A percentile compares a stretch with the other conserved stretches of the same genome.
Evolutionary conservation across 2,113 vertebrate genomes (phyloP).

Genomic region (Desmodus rotundus): DNA sequence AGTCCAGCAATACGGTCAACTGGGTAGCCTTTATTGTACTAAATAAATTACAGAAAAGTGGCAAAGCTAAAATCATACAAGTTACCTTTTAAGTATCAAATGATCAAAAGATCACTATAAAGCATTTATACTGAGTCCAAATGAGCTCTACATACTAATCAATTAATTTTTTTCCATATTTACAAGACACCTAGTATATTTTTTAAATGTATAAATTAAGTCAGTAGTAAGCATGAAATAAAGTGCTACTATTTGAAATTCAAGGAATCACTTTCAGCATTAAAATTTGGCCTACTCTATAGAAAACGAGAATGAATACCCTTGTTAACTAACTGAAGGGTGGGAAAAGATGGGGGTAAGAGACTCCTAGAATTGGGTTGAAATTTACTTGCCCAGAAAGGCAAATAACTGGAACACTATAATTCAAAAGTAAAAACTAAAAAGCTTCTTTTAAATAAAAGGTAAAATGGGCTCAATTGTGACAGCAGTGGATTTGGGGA

Average conservation of each 20-base stretch:
- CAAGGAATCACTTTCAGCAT: conserved; percentile 69
- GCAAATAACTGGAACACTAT: not conserved
- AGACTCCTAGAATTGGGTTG: not conserved
- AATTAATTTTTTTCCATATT: conserved; percentile 46
- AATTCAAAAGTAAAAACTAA: conserved; percentile 12
- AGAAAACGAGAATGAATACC: conserved; percentile 65
- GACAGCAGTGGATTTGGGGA: not conserved
- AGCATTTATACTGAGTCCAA: conserved; percentile 71
- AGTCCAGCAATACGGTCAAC: conserved; percentile 58
- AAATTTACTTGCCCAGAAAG: conserved; percentile 4
- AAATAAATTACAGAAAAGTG: conserved; percentile 61
- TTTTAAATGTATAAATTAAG: conserved; percentile 68
- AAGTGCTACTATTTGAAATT: conserved; percentile 85
- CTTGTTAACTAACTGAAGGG: conserved; percentile 51
- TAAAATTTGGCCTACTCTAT: conserved; percentile 66
- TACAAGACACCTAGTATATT: conserved; percentile 53
- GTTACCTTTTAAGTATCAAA: conserved; percentile 55
- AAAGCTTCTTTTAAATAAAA: conserved; percentile 1
- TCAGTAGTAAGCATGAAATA: conserved; percentile 87
- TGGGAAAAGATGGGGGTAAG: conserved; percentile 31
- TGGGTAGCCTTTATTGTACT: conserved; percentile 51
- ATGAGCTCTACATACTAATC: conserved; percentile 71
- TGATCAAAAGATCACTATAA: conserved; percentile 63
- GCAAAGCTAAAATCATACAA: conserved; percentile 57
- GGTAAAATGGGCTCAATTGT: not conserved